Evolutionary conservation across 2,113 vertebrate species (phyloP), one percentile per base, ranked within the genome.

Genomic region (Alectura lathami): DNA sequence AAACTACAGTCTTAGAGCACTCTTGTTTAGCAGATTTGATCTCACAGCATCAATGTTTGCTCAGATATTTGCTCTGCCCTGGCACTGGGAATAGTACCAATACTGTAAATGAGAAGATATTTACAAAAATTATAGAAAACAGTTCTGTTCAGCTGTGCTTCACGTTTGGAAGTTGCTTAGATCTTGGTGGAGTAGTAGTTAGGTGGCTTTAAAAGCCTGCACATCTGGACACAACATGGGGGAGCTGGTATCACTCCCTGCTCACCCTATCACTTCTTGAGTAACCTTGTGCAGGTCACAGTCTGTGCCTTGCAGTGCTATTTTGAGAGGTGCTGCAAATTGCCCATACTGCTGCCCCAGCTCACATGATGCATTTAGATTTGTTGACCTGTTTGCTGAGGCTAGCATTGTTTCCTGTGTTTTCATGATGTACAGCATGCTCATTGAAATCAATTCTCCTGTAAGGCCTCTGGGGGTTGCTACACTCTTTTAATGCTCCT

Each of bases 381-480:
- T 76, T 34, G 24, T 38, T 36, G 34, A 51, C 34, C 68, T 51
- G 34, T 38, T 51, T 70, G 47, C n/a, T 69, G 45, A 38, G 24
- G 11, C 9, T 0, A 0, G 22, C 30, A 13, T 0, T 12, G 8
- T 27, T 50, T n/a, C 30, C 45, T 23, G 11, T 1, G 2, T 48
- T 68, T 80, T 80, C 8, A 5, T 1, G 1, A 32, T 54, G 45
- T 30, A 20, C 27, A 12, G 4, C 23, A 72, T 27, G 5, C 20
- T 60, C 0, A 1, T 24, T n/a, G 32, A 29, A 72, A 62, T 34
- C 17, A 0, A 0, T 45, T 54, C 20, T 84, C 6, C 32, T 34
- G 4, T 48, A 30, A 13, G 22, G n/a, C 11, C 29, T 60, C 30
- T 27, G 11, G 18, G 10, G 8, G 1, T 26, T 66, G 21, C 21